Evolutionary conservation across 2,888 invertebrate species (phyloP).

Genomic region (Folsomia manolachei): DNA sequence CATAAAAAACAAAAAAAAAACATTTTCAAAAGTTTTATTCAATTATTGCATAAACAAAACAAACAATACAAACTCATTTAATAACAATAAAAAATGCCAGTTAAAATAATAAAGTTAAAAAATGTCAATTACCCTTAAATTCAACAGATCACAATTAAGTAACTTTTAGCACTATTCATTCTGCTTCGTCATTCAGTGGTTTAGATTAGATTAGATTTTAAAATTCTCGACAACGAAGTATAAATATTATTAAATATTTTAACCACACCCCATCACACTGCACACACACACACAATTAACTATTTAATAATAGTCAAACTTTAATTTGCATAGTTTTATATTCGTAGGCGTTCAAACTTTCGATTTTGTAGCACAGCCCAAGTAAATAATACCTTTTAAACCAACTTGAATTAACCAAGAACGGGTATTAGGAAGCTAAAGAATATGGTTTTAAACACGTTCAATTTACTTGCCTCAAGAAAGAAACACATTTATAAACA

Average conservation of each 20-base stretch:
- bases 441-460: too few species aligned
- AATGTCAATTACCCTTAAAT: not conserved
- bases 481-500: not conserved
- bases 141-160: slow-evolving; percentile 8
- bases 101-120: slow-evolving; percentile 3
- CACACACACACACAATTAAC: not conserved
- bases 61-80: not conserved
- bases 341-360: not conserved
- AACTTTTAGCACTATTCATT: slow-evolving; percentile 6
- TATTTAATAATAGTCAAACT: not conserved
- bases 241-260: not conserved
- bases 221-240: not conserved
- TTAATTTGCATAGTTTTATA: not conserved
- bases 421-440: too few species aligned
- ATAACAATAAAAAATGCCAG: too few species aligned
- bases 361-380: too few species aligned
- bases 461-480: not conserved
- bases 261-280: not conserved
- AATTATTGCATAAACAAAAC: not conserved
- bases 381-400: too few species aligned
- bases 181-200: too few species aligned
- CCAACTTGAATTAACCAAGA: too few species aligned
- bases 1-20: not conserved
- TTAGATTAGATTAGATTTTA: not conserved
- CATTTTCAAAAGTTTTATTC: not conserved